Conservation (phyloP, 1,140 invertebrate genomes). For the Pseudomyrmex flavicornis region DNA sequence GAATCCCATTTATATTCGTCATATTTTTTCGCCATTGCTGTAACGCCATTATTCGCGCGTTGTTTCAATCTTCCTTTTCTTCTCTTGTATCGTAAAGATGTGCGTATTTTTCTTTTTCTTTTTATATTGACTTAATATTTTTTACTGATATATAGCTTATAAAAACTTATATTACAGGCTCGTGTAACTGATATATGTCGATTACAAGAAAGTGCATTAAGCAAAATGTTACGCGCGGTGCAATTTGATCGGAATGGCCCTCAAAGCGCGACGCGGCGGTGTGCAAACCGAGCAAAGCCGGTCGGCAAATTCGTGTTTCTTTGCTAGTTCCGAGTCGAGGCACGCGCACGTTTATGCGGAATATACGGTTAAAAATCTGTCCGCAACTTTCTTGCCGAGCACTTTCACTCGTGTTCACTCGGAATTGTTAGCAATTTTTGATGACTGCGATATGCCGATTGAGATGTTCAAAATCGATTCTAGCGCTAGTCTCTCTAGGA, state of each 20-base stretch:
- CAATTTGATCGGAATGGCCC: no score
- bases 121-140: no score
- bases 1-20: no score
- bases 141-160: no score
- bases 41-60: no score
- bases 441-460: neutral
- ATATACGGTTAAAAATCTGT: constrained; percentile 43
- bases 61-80: no score
- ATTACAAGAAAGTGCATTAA: neutral
- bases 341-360: constrained; percentile 67
- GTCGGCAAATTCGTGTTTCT: constrained; percentile 29
- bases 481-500: no score
- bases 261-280: neutral
- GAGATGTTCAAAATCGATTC: neutral
- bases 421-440: constrained; percentile 16
- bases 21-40: no score
- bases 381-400: constrained; percentile 62
- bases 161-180: neutral
- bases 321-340: constrained; percentile 43
- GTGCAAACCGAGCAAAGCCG: neutral
- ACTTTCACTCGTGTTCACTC: constrained; percentile 63
- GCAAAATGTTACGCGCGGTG: neutral
- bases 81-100: no score
- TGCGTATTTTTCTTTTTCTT: no score
- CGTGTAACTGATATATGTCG: neutral